A percentile compares a stretch with the other conserved stretches of the same genome.
Evolutionary conservation across 2,888 invertebrate genomes (phyloP).

Genomic region (Conomelus anceps): DNA sequence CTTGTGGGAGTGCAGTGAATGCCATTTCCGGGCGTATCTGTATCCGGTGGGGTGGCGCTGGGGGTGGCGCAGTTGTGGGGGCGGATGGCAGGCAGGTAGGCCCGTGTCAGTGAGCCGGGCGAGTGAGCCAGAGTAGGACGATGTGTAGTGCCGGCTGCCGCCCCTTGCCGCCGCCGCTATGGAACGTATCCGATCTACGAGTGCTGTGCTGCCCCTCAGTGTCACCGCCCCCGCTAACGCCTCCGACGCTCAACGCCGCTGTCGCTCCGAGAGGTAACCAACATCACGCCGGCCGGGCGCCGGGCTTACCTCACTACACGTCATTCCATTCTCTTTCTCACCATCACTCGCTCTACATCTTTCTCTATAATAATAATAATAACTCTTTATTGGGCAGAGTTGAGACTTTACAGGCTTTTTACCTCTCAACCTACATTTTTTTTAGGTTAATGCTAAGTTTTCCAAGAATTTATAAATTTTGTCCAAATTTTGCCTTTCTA

Average conservation of each 20-base stretch:
- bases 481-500: too few relatives aligned
- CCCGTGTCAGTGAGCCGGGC: neutral
- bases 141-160: neutral
- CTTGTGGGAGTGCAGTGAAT: too few relatives aligned
- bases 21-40: neutral
- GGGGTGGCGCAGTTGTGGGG: neutral
- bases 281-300: neutral
- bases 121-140: neutral
- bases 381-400: too few relatives aligned
- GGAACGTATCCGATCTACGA: neutral
- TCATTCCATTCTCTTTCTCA: neutral
- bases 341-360: neutral
- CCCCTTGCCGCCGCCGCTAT: too few relatives aligned
- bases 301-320: too few relatives aligned
- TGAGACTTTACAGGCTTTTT: too few relatives aligned
- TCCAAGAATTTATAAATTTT: too few relatives aligned
- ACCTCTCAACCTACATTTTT: too few relatives aligned
- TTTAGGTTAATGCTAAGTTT: too few relatives aligned
- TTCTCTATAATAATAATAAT: too few relatives aligned
- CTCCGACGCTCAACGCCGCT: neutral
- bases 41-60: neutral
- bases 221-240: neutral
- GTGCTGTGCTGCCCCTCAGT: neutral
- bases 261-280: neutral
- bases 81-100: neutral